Base-by-base conservation (phyloP, 2,888 invertebrate genomes). In the Boloria selene region DNA sequence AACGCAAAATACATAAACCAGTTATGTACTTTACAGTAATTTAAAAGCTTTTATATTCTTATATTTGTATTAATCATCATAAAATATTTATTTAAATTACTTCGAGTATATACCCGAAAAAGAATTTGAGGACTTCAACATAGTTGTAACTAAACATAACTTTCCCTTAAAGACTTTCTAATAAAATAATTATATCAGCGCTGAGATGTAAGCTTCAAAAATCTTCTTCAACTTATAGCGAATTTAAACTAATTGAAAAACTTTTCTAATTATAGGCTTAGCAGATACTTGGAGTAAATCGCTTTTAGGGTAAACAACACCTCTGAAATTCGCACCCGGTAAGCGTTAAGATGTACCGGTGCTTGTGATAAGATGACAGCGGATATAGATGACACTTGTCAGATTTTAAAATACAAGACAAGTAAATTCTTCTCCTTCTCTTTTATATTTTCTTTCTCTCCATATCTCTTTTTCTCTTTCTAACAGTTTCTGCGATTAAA, bases 171-270 rank as follows among this genome's bases (percentile, higher is more conserved):
- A 61, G 56, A 68, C 49, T 64, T 61, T 65, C 38, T 65, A 65
- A 64, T 65, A 67, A 75, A 75, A 75, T 74, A 70, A 76, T 78
- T 74, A 78, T 77, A 77, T 78, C 74, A 74, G 67, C 77, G 74
- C 72, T 76, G 72, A 81, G 80, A 83, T 77, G 81, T 85, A 83
- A 87, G 84, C 86, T 88, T 88, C 85, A 89, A 89, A 90, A 88
- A 89, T 87, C 85, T 85, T 81, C 77, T 72, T 71, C 75, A 79
- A 85, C 86, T 88, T 86, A 88, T 84, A 85, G 84, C 83, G 81
- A 88, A 90, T 90, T 90, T 89, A 86, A 88, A 90, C 87, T 91
- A 91, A 91, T 91, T 90, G 90, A 91, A 91, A 91, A 91, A 91
- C 80, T 91, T 91, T 91, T 89, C 89, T 91, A 91, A 91, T 91